Evolutionary conservation across 2,888 invertebrate genomes (phyloP).

Genomic region (Electrophaes corylata): DNA sequence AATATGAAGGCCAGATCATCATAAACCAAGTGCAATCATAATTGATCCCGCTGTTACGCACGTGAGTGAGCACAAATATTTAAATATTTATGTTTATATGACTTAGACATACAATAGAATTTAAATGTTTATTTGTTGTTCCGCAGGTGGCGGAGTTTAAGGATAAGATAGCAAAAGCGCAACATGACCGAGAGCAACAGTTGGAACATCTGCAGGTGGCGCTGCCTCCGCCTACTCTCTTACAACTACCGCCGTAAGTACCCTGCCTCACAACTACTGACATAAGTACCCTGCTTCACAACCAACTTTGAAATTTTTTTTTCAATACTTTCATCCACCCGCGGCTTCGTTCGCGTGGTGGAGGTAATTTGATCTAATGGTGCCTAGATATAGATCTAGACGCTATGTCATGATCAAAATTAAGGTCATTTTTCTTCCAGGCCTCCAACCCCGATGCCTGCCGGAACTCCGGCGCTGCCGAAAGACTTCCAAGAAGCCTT

Average conservation of each 20-base stretch:
- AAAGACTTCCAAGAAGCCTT: conserved; percentile 87
- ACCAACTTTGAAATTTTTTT: neutral
- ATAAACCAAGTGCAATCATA: too few relatives aligned
- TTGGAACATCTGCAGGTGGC: conserved; percentile 39
- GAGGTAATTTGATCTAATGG: too few relatives aligned
- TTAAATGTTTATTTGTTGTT: neutral
- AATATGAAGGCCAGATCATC: too few relatives aligned
- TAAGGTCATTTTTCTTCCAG: neutral
- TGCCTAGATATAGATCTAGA: too few relatives aligned
- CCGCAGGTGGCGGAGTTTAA: conserved; percentile 76
- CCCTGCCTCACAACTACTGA: neutral
- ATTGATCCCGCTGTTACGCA: too few relatives aligned
- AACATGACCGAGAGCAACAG: conserved; percentile 61
- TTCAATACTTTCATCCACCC: too few relatives aligned
- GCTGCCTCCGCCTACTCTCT: conserved; percentile 39
- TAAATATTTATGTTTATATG: too few relatives aligned
- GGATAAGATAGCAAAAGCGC: conserved; percentile 74
- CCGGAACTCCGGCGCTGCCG: conserved; percentile 68
- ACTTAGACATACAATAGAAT: too few relatives aligned
- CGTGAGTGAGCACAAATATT: too few relatives aligned
- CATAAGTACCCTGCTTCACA: neutral
- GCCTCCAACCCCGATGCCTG: conserved; percentile 30
- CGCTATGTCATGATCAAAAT: too few relatives aligned
- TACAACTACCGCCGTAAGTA: neutral
- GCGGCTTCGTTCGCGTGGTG: too few relatives aligned